Conservation (phyloP, 2,113 vertebrate species). For the Chloropsis cyanopogon region DNA sequence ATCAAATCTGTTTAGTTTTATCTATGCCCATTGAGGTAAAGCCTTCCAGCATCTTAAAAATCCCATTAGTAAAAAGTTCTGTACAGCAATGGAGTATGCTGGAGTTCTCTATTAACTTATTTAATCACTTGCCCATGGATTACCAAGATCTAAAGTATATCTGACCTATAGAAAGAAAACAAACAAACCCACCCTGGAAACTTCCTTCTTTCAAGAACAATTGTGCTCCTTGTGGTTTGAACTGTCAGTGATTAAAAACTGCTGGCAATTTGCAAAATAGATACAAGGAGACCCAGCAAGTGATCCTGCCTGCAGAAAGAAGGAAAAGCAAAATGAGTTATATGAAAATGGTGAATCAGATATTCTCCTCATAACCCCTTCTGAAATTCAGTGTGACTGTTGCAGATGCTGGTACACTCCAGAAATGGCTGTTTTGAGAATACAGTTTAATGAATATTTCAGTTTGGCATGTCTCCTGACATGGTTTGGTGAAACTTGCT, state of each 20-base stretch:
- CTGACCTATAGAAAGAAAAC: not conserved
- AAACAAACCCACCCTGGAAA: slow-evolving; percentile 42
- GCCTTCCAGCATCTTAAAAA: not conserved
- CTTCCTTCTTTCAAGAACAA: not conserved
- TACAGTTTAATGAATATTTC: not conserved
- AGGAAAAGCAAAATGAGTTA: not conserved
- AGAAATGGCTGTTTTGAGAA: not conserved
- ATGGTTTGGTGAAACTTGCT: not conserved
- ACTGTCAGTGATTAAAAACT: not conserved
- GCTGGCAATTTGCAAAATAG: not conserved
- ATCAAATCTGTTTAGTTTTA: slow-evolving; percentile 1
- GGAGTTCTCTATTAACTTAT: slow-evolving; percentile 12
- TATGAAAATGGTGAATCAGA: not conserved
- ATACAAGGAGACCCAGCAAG: not conserved
- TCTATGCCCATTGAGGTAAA: not conserved
- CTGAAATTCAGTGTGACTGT: not conserved
- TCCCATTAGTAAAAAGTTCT: slow-evolving; percentile 21
- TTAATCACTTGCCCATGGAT: slow-evolving; percentile 9
- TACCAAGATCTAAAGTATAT: slow-evolving; percentile 12
- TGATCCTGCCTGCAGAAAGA: not conserved
- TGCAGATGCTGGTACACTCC: not conserved
- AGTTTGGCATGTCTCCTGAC: not conserved
- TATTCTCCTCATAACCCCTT: not conserved
- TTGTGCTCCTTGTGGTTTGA: not conserved
- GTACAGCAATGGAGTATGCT: not conserved